Percentiles rank a stretch among this genome's conserved stretches.
These are phyloP conservation scores for Eclectus roratus DNA, from an alignment of 2,113 vertebrate genomes.

Conservation along the genomic window DNA sequence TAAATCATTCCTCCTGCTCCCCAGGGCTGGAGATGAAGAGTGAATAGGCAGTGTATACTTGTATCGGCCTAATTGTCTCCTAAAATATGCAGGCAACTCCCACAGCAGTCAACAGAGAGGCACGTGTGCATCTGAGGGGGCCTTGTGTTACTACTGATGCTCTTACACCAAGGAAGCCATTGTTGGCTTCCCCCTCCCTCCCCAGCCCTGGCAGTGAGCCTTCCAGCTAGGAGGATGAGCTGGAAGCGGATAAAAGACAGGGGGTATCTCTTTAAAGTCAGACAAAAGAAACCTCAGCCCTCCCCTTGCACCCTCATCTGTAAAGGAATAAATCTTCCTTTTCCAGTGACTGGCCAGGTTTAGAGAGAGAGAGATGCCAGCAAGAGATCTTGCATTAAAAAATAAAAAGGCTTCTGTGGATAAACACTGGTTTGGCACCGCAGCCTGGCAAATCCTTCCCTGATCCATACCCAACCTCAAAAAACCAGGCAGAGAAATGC, in stretches of 20 bases:
- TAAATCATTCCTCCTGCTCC: constrained; percentile 30
- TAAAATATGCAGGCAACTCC: constrained; percentile 59
- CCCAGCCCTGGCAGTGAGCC: background rate
- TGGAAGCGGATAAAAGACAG: constrained; percentile 6
- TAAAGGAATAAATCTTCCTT: background rate
- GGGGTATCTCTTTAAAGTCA: background rate
- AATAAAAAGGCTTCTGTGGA: constrained; percentile 4
- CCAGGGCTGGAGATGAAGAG: background rate
- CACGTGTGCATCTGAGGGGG: constrained; percentile 11
- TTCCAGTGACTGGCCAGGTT: background rate
- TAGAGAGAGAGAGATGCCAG: background rate
- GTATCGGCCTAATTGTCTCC: background rate
- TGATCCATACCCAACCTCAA: background rate
- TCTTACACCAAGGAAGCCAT: background rate
- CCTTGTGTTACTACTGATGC: constrained; percentile 4
- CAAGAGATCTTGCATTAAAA: background rate
- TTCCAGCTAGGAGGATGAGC: background rate
- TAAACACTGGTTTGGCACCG: constrained; percentile 4
- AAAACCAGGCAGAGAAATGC: background rate
- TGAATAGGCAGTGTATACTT: background rate
- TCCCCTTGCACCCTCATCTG: background rate
- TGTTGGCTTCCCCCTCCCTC: background rate
- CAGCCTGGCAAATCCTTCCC: background rate
- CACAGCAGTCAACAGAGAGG: constrained; percentile 2
- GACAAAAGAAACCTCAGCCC: background rate